Base-by-base conservation (phyloP, 2,888 invertebrate genomes). In the Acleris literana region DNA sequence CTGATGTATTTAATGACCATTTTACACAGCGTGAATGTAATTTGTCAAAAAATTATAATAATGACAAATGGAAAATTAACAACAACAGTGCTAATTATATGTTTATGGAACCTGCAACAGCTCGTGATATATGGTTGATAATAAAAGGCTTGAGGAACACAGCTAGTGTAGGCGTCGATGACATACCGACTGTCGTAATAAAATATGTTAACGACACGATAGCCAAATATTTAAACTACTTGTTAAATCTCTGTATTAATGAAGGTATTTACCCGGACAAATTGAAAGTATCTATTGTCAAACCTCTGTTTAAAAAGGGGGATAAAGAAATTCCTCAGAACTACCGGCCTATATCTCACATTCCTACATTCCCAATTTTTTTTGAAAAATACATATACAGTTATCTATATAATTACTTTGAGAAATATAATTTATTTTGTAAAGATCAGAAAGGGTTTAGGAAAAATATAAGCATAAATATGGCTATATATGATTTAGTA, bases 201-300 rank as follows among this genome's bases (percentile, higher is more conserved):
- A 60, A 60, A 43, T 52, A 51, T 25, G 59, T 60, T 4, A 43
- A 22, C 11, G 51, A 60, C 22, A 39, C n/a, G 11, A 22, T 60
- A 43, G 52, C 22, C 16, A 13, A 39, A 5, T 22, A 17, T 16
- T 17, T 58, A 18, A 33, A 49, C n/a, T 48, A 58, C 29, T 33
- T 49, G 29, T 17, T 58, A 2, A 58, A 58, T 33, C 11, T 58
- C 3, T 48, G 48, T 18, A 48, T 58, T 18, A 16, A 13, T 13
- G 17, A 9, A 18, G 58, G 58, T 13, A 33, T 33, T 33, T 58
- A 48, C 3, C 58, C 58, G 1, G 58, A 58, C 13, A 25, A 29
- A n/a, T 25, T 49, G 6, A 58, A 57, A 33, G 17, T 25, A 13
- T 25, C 48, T 13, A 18, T 58, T 2, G 33, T 58, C 16, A 58